phyloP scores from a whole-genome alignment of 2,797 vertebrate genomes.

The Taeniopygia guttata region DNA sequence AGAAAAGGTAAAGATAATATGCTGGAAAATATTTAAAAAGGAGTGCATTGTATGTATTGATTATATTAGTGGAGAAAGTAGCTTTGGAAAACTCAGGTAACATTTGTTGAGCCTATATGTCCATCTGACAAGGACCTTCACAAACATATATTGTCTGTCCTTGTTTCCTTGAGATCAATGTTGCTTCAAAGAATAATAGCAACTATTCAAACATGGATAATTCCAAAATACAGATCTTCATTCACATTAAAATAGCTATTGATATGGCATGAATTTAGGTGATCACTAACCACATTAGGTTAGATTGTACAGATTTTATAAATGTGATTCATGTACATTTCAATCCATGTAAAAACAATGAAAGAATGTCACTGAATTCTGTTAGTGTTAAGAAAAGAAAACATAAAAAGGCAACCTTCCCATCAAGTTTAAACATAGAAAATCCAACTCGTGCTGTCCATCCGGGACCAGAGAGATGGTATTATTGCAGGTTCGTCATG shows the following conservation, averaged over 20 bases:
- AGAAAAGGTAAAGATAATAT: neutral
- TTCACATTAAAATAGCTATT: neutral
- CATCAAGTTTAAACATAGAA: neutral
- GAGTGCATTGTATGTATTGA: neutral
- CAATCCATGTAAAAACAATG: neutral
- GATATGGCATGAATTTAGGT: neutral
- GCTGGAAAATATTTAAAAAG: neutral
- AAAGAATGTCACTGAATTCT: neutral
- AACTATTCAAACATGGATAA: neutral
- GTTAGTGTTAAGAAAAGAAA: neutral
- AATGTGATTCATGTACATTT: neutral
- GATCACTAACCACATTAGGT: neutral
- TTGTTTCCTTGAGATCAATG: neutral
- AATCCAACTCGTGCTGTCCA: neutral
- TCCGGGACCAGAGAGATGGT: neutral
- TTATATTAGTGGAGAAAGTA: neutral
- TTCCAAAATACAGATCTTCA: neutral
- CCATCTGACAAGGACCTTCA: neutral
- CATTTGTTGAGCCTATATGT: neutral
- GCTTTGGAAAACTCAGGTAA: neutral
- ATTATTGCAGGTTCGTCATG: neutral
- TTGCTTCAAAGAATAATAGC: neutral
- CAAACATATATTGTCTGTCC: neutral
- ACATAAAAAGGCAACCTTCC: neutral
- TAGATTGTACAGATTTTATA: neutral